phyloP scores from a whole-genome alignment of 2,113 vertebrate species.

The Xenopus tropicalis region UCB_Xtro_10.0 CM004450.2:90126001-90126500 shows the following conservation, averaged over 20 bases:
- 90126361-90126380: constrained; percentile 57
- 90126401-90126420: constrained; percentile 74
- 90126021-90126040: neutral
- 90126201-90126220: neutral
- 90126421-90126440: constrained; percentile 69
- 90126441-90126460: constrained; percentile 73
- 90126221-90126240: constrained; percentile 30
- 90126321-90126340: constrained; percentile 67
- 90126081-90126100: neutral
- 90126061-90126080: neutral
- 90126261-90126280: constrained; percentile 62
- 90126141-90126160: constrained; percentile 27
- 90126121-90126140: constrained; percentile 14
- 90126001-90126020: neutral
- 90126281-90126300: constrained; percentile 64
- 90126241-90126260: constrained; percentile 47
- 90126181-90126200: constrained; percentile 32
- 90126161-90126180: constrained; percentile 11
- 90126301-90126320: constrained; percentile 62
- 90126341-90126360: constrained; percentile 75
- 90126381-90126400: constrained; percentile 68
- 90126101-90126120: constrained; percentile 1
- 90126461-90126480: constrained; percentile 73
- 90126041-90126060: neutral
- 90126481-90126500: constrained; percentile 62